Conservation (phyloP, 2,797 vertebrate genomes). For the Gymnoscopelus braueri region DNA sequence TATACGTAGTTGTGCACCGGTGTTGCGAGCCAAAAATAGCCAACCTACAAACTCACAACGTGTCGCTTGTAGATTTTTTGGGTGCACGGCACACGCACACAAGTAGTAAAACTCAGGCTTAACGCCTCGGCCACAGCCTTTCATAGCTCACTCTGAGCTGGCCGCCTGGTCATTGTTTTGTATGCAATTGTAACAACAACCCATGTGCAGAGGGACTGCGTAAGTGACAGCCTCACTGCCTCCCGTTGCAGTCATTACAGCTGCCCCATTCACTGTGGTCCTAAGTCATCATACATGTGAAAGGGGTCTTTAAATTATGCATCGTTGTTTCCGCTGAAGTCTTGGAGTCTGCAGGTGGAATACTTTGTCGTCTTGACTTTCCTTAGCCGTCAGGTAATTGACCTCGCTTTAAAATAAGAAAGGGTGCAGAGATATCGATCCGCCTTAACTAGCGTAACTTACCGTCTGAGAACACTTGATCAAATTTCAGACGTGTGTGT, state of each 20-base stretch:
- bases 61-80: too few species aligned
- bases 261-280: constrained; percentile 38
- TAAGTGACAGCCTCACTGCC: neutral
- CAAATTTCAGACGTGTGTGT: constrained; percentile 42
- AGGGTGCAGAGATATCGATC: constrained; percentile 52
- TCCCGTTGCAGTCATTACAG: constrained; percentile 29
- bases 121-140: neutral
- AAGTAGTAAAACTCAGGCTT: too few species aligned
- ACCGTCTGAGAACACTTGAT: constrained; percentile 36
- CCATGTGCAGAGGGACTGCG: neutral
- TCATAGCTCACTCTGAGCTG: constrained; percentile 40
- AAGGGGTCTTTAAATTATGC: constrained; percentile 60
- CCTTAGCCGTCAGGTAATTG: constrained; percentile 34
- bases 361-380: constrained; percentile 30
- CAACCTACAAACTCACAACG: too few species aligned
- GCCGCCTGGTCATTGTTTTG: constrained; percentile 17
- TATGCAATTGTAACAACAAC: constrained; percentile 9
- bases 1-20: too few species aligned
- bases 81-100: too few species aligned
- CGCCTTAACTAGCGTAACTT: constrained; percentile 23
- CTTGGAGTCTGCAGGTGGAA: constrained; percentile 18
- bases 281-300: constrained; percentile 50
- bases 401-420: constrained; percentile 41
- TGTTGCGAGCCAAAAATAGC: too few species aligned
- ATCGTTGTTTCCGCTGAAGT: constrained; percentile 49